A percentile compares a stretch with the other conserved stretches of the same genome.
Evolutionary conservation across 2,797 vertebrate species (phyloP).

Genomic region (Lagorchestes hirsutus): DNA sequence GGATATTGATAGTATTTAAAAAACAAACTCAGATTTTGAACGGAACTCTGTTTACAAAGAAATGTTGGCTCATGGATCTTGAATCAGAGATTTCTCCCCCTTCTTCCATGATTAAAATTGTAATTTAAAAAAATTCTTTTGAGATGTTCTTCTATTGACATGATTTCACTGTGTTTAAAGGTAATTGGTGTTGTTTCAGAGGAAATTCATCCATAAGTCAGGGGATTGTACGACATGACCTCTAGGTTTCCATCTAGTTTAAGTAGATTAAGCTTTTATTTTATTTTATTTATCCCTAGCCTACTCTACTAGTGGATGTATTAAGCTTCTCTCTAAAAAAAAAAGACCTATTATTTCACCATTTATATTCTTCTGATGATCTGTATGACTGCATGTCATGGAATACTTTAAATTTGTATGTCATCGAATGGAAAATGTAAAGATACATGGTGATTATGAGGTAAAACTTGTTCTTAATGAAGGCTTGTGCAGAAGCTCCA

Average conservation of each 20-base stretch:
- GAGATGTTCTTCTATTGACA: not conserved
- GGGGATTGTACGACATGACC: not conserved
- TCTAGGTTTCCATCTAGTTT: not conserved
- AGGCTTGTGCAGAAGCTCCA: too few species aligned
- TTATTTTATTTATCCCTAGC: conserved; percentile 18
- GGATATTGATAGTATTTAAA: not conserved
- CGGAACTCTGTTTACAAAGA: not conserved
- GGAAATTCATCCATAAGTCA: not conserved
- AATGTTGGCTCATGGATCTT: not conserved
- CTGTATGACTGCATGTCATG: not conserved
- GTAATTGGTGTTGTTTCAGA: not conserved
- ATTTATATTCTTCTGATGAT: not conserved
- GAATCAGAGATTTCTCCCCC: not conserved
- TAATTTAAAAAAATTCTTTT: not conserved
- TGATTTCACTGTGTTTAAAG: not conserved
- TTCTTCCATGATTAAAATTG: not conserved
- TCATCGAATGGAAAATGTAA: not conserved
- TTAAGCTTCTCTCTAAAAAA: not conserved
- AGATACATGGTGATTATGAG: not conserved
- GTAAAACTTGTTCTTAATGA: not conserved
- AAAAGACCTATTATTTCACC: not conserved
- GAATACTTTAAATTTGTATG: not conserved
- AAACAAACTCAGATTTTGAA: not conserved
- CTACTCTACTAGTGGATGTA: not conserved
- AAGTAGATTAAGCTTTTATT: not conserved